Evolutionary conservation across 2,888 invertebrate genomes (phyloP), one percentile per base, ranked within the genome.

Genomic region (Cheilosia impressa): DNA sequence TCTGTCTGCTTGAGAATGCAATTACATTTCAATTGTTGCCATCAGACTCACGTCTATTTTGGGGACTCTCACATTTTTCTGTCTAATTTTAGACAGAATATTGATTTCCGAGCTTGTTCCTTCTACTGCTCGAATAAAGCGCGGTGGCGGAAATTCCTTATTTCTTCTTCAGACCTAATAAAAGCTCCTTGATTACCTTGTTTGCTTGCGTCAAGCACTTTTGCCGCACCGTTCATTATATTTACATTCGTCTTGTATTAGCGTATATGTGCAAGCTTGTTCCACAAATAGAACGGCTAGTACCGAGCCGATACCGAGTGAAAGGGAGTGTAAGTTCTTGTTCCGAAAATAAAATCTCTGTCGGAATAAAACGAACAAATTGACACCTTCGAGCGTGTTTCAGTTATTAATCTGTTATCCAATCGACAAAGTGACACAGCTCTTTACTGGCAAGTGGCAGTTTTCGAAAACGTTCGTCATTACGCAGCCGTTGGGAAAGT

Each of bases 71-170:
- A 50, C 43, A 38, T 43, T 17, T 27, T 60, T 31, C 17, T 62
- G 7, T 53, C 79, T 71, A 62, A 78, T 72, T 76, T 72, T 77
- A 77, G 77, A 15, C 19, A 10, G 17, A 69, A 81, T 75, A 81
- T 75, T 75, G 75, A 75, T 75, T 69, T 65, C 57, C 31, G 63
- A 63, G 31, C 43, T 13, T 38, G 52, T 68, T 22, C 15, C 27
- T 34, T 10, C 17, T 13, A 17, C 27, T 6, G 24, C 24, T 24
- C 5, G 24, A 24, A 4, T 24, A 41, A 27, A 7, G 9, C 15
- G 34, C 27, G 13, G 34, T 3, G 38, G 22, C 45, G 43, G 55
- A 73, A 73, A 31, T 71, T 78, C 50, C 71, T 73, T 63, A 27
- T 41, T 57, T 78, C 38, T 47, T 73, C 43, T 55, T 78, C 55